These are phyloP conservation scores for Polypterus bichir DNA, from an alignment of 2,113 vertebrate genomes.

Conservation along the genomic window DNA sequence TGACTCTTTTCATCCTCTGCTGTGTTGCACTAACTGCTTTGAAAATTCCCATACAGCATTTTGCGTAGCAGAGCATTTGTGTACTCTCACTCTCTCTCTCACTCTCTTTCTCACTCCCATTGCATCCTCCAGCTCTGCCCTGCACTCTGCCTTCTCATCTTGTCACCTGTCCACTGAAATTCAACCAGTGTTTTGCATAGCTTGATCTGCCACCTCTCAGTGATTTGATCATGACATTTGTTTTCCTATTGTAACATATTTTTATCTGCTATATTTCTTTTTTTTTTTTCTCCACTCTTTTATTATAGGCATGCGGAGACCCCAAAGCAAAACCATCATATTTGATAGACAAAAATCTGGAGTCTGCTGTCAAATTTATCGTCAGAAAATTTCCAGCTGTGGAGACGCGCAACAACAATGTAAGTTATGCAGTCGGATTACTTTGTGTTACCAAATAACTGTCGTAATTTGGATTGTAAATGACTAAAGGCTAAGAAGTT, in stretches of 20 bases:
- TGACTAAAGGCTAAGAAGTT: too few relatives aligned
- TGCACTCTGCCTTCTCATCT: constrained; percentile 65
- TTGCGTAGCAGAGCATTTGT: constrained; percentile 65
- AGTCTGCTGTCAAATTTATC: constrained; percentile 96
- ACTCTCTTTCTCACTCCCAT: constrained; percentile 49
- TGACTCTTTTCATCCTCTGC: constrained; percentile 57
- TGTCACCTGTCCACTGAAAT: constrained; percentile 59
- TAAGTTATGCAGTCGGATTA: constrained; percentile 48
- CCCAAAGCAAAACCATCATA: constrained; percentile 97
- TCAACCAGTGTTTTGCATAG: constrained; percentile 34
- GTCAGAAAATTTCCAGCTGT: constrained; percentile 94
- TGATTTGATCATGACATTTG: constrained; percentile 16
- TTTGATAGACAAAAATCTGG: constrained; percentile 94
- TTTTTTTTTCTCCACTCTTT: constrained; percentile 33
- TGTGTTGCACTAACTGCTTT: constrained; percentile 68
- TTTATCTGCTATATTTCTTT: constrained; percentile 23
- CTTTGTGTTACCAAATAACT: too few relatives aligned
- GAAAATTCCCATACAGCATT: constrained; percentile 55
- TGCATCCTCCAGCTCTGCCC: constrained; percentile 65
- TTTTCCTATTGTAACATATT: constrained; percentile 8
- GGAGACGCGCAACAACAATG: constrained; percentile 95
- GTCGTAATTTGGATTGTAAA: too few relatives aligned
- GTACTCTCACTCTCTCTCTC: constrained; percentile 19
- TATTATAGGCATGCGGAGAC: constrained; percentile 81
- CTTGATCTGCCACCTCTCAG: constrained; percentile 32